Evolutionary conservation across 1,140 invertebrate species (phyloP), one percentile per base, ranked within the genome.

Genomic region (Semibalanus balanoides): DNA sequence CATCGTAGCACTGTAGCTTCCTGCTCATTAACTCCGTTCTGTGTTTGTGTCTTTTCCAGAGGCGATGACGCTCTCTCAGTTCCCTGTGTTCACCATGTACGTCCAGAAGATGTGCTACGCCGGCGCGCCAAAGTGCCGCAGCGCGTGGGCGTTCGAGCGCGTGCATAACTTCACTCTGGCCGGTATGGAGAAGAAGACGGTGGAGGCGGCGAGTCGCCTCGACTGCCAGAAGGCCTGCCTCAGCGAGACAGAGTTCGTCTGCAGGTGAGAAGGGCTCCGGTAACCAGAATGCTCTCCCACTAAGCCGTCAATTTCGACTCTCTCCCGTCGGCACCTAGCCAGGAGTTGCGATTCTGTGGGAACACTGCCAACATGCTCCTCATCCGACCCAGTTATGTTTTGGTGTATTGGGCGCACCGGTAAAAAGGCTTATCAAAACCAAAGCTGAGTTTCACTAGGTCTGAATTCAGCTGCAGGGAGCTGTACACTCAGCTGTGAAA

Each of bases 1-100:
- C 5, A 40, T 7, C 5, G 5, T 7, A 40, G 5, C 5, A 40
- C 5, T 17, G 17, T n/a, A 40, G 17, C 17, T 40, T 40, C 35
- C 35, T 17, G 17, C 35, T 40, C 35, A 40, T 40, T 5, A 40
- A 40, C 17, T 17, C 51, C 22, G 51, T 1, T 25, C 14, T 64
- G 51, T 19, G 51, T 22, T 19, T 22, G 14, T 14, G 14, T 64
- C 11, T 64, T 25, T 64, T 40, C 17, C 80, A 84, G 83, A 81
- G 22, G 82, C 81, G 3, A 81, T 87, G 73, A 83, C 83, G 11
- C 80, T 82, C 31, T 86, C 86, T 0, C 85, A 87, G 80, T 87
- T 87, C 80, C 86, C 86, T 11, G 86, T 87, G 11, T 87, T 87
- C 80, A 87, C 86, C 0, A 83, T 87, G 70, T 87, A 87, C 81